Evolutionary conservation across 2,888 invertebrate species (phyloP).

Genomic region (Onthophagus sagittarius): DNA sequence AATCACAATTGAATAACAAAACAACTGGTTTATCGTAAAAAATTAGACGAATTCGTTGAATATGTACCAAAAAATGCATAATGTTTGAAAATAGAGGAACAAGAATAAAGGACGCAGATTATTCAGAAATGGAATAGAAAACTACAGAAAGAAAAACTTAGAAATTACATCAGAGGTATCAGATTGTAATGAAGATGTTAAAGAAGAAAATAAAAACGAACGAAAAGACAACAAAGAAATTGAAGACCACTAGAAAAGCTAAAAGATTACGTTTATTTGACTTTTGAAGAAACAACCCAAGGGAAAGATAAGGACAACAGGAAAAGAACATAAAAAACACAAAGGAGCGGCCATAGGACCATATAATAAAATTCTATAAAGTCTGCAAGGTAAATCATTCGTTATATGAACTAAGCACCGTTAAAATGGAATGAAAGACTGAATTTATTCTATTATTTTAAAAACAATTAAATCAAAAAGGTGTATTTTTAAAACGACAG

Average conservation of each 20-base stretch:
- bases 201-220: background rate
- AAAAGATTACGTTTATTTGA: conserved; percentile 13
- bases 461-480: conserved; percentile 34
- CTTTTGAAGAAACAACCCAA: conserved; percentile 4
- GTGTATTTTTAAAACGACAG: conserved; percentile 31
- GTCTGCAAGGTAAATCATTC: conserved; percentile 36
- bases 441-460: conserved; percentile 34
- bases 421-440: conserved; percentile 39
- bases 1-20: conserved; percentile 7
- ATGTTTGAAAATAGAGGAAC: background rate
- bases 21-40: conserved; percentile 10
- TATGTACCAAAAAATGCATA: conserved; percentile 9
- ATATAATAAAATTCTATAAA: too few species aligned
- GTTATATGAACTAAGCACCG: conserved; percentile 41
- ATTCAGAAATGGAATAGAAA: background rate
- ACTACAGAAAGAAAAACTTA: background rate
- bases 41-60: conserved; percentile 3
- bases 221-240: conserved; percentile 1
- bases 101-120: background rate
- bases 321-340: too few species aligned
- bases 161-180: background rate
- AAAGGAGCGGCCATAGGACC: too few species aligned
- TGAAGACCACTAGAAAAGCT: background rate
- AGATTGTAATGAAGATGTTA: background rate
- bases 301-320: background rate